These are phyloP conservation scores for Thymelicus sylvestris DNA, from an alignment of 2,888 invertebrate genomes.

Conservation along the genomic window DNA sequence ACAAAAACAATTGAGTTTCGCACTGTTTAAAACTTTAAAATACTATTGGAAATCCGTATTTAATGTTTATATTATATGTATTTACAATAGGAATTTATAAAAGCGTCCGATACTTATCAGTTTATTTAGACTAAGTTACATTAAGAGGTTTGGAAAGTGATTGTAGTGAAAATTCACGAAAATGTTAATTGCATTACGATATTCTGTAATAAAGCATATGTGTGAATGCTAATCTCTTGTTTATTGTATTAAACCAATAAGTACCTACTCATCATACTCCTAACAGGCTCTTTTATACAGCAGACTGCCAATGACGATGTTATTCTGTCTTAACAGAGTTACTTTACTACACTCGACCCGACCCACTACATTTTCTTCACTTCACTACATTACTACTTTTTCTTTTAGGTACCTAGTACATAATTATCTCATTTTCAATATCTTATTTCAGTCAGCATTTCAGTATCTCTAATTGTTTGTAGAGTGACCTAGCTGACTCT, in stretches of 20 bases:
- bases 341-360: no score
- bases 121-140: slow-evolving; percentile 69
- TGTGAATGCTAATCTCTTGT: slow-evolving; percentile 69
- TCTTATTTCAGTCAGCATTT: no score
- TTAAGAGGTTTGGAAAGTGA: slow-evolving; percentile 78
- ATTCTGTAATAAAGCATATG: slow-evolving; percentile 77
- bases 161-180: slow-evolving; percentile 69
- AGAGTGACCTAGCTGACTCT: no score
- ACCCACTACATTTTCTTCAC: no score
- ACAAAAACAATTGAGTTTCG: slow-evolving; percentile 1
- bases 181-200: slow-evolving; percentile 71
- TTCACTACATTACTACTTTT: no score
- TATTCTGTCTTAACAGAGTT: no score
- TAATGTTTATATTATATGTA: slow-evolving; percentile 16
- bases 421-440: no score
- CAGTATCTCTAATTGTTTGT: no score
- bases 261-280: background rate
- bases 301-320: no score
- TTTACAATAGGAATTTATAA: slow-evolving; percentile 47
- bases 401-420: no score
- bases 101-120: slow-evolving; percentile 75
- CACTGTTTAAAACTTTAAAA: background rate
- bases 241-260: slow-evolving; percentile 27
- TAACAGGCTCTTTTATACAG: no score
- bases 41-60: slow-evolving; percentile 17